Percentiles rank a stretch among this genome's conserved stretches.
Evolutionary conservation across 2,888 invertebrate genomes (phyloP).

Genomic region (Meliscaeva auricollis): DNA sequence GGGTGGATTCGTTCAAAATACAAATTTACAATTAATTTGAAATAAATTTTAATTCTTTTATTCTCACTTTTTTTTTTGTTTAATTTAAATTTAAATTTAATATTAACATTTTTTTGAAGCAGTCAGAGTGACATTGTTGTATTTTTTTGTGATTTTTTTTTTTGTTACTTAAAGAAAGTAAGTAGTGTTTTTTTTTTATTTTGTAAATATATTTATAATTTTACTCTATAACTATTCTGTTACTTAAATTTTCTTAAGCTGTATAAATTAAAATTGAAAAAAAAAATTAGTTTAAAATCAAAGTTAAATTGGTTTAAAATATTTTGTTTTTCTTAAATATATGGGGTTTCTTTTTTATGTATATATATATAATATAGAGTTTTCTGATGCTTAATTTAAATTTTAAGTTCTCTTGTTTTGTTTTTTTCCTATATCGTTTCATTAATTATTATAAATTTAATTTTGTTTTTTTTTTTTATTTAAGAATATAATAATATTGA

Average conservation of each 20-base stretch:
- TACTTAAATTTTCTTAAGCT: conserved; percentile 52
- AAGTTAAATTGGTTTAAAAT: conserved; percentile 48
- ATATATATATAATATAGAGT: conserved; percentile 68
- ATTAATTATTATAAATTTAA: conserved; percentile 41
- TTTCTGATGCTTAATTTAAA: conserved; percentile 69
- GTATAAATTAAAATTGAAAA: conserved; percentile 65
- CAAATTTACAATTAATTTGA: conserved; percentile 76
- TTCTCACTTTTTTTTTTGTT: conserved; percentile 45
- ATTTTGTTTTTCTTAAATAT: conserved; percentile 56
- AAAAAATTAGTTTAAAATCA: conserved; percentile 26
- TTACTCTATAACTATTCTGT: conserved; percentile 55
- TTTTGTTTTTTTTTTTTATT: conserved; percentile 40
- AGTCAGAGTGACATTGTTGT: conserved; percentile 72
- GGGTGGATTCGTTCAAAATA: conserved; percentile 77
- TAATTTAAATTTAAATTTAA: conserved; percentile 44
- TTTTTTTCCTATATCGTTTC: conserved; percentile 36
- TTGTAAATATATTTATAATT: conserved; percentile 74
- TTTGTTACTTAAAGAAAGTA: conserved; percentile 63
- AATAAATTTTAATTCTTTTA: conserved; percentile 51
- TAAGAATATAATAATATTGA: conserved; percentile 32
- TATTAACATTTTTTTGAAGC: conserved; percentile 63
- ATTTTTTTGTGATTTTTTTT: conserved; percentile 57
- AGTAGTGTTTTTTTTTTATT: conserved; percentile 63
- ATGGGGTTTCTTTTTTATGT: conserved; percentile 37
- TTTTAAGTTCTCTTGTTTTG: conserved; percentile 40